A percentile compares a stretch with the other conserved stretches of the same genome.
phyloP scores from a whole-genome alignment of 2,888 invertebrate species.

The Lapara coniferarum region DNA sequence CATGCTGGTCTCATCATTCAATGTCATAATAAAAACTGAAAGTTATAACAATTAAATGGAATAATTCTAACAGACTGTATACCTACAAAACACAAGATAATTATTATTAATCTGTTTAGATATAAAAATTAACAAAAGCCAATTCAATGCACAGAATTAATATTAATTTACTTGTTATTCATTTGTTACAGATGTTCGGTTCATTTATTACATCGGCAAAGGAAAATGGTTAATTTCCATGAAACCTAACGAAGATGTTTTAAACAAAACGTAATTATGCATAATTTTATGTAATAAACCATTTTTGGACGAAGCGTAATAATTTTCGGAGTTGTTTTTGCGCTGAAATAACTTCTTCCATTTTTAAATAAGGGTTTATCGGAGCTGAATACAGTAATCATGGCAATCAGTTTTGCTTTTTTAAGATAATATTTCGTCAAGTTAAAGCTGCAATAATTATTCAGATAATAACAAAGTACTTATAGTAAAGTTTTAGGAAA shows the following conservation, averaged over 20 bases:
- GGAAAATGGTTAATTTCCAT: conserved; percentile 17
- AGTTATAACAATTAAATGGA: too few relatives aligned
- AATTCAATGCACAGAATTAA: neutral
- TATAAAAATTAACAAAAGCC: neutral
- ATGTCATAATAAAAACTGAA: too few relatives aligned
- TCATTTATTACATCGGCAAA: conserved; percentile 19
- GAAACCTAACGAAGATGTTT: conserved; percentile 12
- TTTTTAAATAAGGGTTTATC: too few relatives aligned
- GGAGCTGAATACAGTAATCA: too few relatives aligned
- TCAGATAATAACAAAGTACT: too few relatives aligned
- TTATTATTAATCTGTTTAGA: neutral
- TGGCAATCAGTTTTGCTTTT: too few relatives aligned
- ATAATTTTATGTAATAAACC: conserved; percentile 1
- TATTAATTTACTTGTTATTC: conserved; percentile 11
- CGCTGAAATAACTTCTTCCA: too few relatives aligned
- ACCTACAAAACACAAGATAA: neutral
- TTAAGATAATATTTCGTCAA: too few relatives aligned
- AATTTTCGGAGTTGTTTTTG: neutral
- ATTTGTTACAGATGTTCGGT: conserved; percentile 1
- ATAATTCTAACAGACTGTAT: too few relatives aligned
- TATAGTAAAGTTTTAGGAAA: too few relatives aligned
- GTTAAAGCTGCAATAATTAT: too few relatives aligned
- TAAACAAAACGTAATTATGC: conserved; percentile 2
- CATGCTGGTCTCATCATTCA: too few relatives aligned
- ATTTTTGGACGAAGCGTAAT: neutral